Evolutionary conservation across 2,797 vertebrate species (phyloP).

Genomic region (Hoplostethus atlanticus): DNA sequence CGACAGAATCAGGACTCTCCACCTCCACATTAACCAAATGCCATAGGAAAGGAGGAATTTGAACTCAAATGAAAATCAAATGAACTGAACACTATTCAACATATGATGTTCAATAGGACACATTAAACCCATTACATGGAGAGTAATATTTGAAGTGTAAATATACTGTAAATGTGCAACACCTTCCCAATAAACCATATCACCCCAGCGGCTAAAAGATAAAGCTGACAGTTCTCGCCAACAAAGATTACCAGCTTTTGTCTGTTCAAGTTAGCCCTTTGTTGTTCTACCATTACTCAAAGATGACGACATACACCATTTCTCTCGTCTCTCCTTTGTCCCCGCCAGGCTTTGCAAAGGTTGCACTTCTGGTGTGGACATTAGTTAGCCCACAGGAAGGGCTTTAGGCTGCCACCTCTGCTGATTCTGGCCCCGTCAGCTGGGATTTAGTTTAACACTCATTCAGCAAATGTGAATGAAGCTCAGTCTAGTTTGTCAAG

Average conservation of each 20-base stretch:
- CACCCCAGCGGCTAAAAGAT: constrained; percentile 25
- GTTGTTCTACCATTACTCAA: constrained; percentile 72
- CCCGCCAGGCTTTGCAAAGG: constrained; percentile 73
- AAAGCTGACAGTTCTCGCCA: constrained; percentile 55
- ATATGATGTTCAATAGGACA: not conserved
- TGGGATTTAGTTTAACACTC: constrained; percentile 84
- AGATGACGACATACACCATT: constrained; percentile 75
- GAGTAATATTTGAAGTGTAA: constrained; percentile 2
- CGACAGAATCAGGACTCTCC: constrained; percentile 1
- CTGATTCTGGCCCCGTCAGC: constrained; percentile 73
- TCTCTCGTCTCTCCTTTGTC: constrained; percentile 70
- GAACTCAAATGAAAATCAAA: not conserved
- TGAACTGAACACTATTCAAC: not conserved
- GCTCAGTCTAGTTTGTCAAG: constrained; percentile 38
- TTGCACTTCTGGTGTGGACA: constrained; percentile 82
- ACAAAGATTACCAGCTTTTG: constrained; percentile 77
- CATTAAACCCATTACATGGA: not conserved
- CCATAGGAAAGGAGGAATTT: not conserved
- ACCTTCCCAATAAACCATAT: constrained; percentile 26
- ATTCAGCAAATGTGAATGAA: constrained; percentile 86
- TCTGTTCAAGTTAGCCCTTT: constrained; percentile 72
- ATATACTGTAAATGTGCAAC: constrained; percentile 19
- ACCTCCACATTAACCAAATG: not conserved
- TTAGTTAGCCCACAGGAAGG: constrained; percentile 77
- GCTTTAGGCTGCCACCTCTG: constrained; percentile 72